These are phyloP conservation scores for Tethya wilhelma DNA, from an alignment of 37 sponge, comb jelly and placozoan genomes.

Conservation along the genomic window DNA sequence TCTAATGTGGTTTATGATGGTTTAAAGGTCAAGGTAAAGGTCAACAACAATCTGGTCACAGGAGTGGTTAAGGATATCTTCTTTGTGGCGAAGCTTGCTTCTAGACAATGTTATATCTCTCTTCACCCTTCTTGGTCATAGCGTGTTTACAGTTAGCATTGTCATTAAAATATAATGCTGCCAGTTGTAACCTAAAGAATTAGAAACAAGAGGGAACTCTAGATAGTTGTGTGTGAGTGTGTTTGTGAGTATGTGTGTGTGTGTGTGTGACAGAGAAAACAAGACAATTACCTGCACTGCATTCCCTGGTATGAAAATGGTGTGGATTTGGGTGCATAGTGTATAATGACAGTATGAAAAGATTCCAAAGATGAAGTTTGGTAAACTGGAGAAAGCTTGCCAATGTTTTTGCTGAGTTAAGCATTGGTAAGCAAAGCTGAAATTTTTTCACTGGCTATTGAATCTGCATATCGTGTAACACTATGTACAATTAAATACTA, in stretches of 20 bases:
- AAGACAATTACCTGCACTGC: conserved; percentile 10
- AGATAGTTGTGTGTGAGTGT: too few species aligned
- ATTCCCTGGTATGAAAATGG: conserved; percentile 68
- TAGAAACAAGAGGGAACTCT: too few species aligned
- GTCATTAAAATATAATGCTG: conserved; percentile 58
- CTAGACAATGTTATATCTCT: too few species aligned
- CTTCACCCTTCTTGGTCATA: conserved; percentile 14
- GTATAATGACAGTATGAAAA: conserved; percentile 73
- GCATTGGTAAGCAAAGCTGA: conserved; percentile 19
- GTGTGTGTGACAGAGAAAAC: too few species aligned
- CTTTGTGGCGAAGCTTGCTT: too few species aligned
- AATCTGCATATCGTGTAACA: too few species aligned
- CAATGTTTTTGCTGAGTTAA: conserved; percentile 7
- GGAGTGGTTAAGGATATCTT: too few species aligned
- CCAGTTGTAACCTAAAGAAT: conserved; percentile 40
- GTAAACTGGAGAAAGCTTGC: conserved; percentile 36
- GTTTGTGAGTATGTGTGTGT: too few species aligned
- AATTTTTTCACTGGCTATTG: conserved; percentile 58
- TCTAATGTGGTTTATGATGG: too few species aligned
- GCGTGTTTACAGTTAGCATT: conserved; percentile 34
- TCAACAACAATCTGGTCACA: too few species aligned
- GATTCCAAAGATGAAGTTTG: conserved; percentile 71
- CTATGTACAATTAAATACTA: too few species aligned
- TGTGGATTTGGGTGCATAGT: conserved; percentile 72
- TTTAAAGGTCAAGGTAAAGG: too few species aligned